Evolutionary conservation across 2,113 vertebrate genomes (phyloP).

Genomic region (Thamnaconus septentrionalis): DNA sequence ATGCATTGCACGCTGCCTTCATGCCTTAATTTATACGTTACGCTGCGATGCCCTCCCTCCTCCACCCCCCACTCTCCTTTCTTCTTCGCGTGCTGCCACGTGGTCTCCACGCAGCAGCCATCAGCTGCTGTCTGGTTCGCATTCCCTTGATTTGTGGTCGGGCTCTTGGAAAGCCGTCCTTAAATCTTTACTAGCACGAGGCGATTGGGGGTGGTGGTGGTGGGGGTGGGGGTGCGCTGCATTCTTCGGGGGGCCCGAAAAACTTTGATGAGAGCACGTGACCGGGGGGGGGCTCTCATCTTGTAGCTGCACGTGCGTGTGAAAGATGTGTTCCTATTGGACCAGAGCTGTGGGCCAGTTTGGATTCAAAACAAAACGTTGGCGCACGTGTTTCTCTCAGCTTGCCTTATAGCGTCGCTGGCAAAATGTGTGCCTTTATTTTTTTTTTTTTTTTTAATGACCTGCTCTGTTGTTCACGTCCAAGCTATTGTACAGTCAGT

Average conservation of each 20-base stretch:
- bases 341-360: background rate
- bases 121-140: background rate
- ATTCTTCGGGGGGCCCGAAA: conserved; percentile 37
- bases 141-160: conserved; percentile 15
- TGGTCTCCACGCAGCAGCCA: too few relatives aligned
- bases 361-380: conserved; percentile 22
- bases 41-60: background rate
- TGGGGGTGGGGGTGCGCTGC: background rate
- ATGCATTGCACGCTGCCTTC: conserved; percentile 5
- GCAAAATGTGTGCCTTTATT: conserved; percentile 34
- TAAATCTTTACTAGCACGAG: background rate
- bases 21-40: conserved; percentile 14
- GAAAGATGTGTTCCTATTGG: conserved; percentile 31
- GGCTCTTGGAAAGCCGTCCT: background rate
- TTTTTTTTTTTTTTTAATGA: background rate
- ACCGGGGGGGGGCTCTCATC: background rate
- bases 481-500: conserved; percentile 39
- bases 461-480: conserved; percentile 15
- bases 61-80: background rate
- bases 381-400: background rate
- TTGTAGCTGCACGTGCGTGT: conserved; percentile 21
- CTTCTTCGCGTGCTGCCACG: background rate
- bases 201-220: too few relatives aligned
- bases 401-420: background rate
- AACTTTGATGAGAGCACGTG: conserved; percentile 35